These are phyloP conservation scores for Yponomeuta plumbellus DNA, from an alignment of 2,888 invertebrate genomes.

Conservation along the genomic window DNA sequence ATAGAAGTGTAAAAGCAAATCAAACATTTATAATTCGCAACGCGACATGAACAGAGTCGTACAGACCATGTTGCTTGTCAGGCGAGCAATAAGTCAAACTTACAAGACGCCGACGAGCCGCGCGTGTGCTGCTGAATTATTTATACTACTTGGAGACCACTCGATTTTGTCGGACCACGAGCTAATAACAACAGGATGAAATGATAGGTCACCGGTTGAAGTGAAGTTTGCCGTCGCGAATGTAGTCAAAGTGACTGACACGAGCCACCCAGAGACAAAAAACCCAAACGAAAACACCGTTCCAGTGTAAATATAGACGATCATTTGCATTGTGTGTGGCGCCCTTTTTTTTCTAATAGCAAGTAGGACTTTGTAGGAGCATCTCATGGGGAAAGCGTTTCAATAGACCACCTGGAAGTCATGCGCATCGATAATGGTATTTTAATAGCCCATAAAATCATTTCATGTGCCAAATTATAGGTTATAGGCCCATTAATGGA, in stretches of 20 bases:
- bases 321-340: background rate
- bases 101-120: conserved; percentile 48
- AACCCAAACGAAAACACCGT: conserved; percentile 30
- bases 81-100: conserved; percentile 60
- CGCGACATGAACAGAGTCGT: background rate
- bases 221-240: background rate
- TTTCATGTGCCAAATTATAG: background rate
- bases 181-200: background rate
- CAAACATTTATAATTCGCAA: background rate
- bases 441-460: background rate
- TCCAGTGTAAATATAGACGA: background rate
- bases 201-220: background rate
- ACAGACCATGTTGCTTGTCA: conserved; percentile 22
- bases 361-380: background rate
- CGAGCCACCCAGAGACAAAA: conserved; percentile 63
- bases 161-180: background rate
- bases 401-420: background rate
- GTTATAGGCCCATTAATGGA: background rate
- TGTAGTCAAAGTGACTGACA: conserved; percentile 31
- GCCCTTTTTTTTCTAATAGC: background rate
- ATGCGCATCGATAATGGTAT: background rate
- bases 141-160: conserved; percentile 36
- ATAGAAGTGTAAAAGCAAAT: background rate
- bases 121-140: conserved; percentile 57
- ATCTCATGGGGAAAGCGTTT: background rate